Base-by-base conservation (phyloP, 2,888 invertebrate species). In the Pteria penguin region DNA sequence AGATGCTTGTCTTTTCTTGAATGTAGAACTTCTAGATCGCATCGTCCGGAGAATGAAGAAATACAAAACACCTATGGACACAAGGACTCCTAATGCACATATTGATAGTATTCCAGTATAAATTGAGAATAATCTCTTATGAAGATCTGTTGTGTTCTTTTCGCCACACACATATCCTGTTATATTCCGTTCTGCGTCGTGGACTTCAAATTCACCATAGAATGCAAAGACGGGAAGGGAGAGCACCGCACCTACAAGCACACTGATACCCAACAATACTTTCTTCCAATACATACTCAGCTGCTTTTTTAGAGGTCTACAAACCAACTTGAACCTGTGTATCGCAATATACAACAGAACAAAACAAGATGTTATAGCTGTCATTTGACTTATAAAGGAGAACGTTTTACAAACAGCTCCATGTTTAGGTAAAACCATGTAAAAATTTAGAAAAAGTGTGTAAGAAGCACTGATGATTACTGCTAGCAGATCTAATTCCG, bases 261-360 rank as follows among this genome's bases (percentile, higher is more conserved):
- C 22, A 33, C 65, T 65, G 36, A 62, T 18, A 1, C 27, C 72
- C 22, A 72, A 55, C 29, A 72, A 27, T 18, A 65, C n/a, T 27
- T 65, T 63, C n/a, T 65, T 31, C 65, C 55, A 65, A 14, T 26
- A 24, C 22, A 52, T 32, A 11, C 27, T 72, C 18, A 72, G 54
- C 24, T 72, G 72, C 5, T 29, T 32, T 27, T 57, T 31, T 24
- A 65, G 29, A 5, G 72, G 72, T n/a, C 65, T 31, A 36, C 72
- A 72, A 1, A 72, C 72, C 22, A 65, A 24, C 5, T 57, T 33
- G 65, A 57, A 72, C n/a, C 72, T 54, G n/a, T 72, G 72, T 3
- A 72, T 36, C 11, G 72, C 65, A 36, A 72, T 72, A 18, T 65
- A 57, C 36, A 72, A n/a, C 5, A 72, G 32, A 26, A 72, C 65